Evolutionary conservation across 2,797 vertebrate species (phyloP).

Genomic region (Macropodus opercularis): DNA sequence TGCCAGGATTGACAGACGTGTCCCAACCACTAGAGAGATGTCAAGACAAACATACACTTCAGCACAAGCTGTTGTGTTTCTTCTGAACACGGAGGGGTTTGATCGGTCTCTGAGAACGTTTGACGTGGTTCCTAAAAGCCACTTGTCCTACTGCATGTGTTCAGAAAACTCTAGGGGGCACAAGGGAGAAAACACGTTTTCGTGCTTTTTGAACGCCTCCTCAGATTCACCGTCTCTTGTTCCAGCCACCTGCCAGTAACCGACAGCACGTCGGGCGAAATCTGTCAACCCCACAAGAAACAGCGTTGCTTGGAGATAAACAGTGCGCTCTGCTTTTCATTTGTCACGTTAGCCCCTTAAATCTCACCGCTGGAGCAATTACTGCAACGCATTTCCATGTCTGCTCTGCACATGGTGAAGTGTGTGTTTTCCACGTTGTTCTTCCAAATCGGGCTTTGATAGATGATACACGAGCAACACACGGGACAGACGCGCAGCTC

Average conservation of each 20-base stretch:
- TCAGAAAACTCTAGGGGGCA: not conserved
- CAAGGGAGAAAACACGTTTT: not conserved
- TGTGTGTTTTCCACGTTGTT: slow-evolving; percentile 9
- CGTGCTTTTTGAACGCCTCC: slow-evolving; percentile 2
- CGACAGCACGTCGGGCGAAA: slow-evolving; percentile 14
- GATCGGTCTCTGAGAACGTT: too few species aligned
- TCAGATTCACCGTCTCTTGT: slow-evolving; percentile 10
- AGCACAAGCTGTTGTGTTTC: slow-evolving; percentile 9
- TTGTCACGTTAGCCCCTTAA: slow-evolving; percentile 22
- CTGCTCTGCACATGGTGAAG: not conserved
- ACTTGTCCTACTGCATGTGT: not conserved
- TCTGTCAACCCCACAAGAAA: slow-evolving; percentile 21
- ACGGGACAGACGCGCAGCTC: slow-evolving; percentile 30
- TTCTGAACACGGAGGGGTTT: not conserved
- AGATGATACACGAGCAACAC: slow-evolving; percentile 36
- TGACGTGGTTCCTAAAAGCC: not conserved
- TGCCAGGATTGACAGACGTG: slow-evolving; percentile 8
- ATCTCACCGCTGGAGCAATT: not conserved
- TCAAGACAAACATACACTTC: slow-evolving; percentile 15
- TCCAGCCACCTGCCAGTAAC: slow-evolving; percentile 18
- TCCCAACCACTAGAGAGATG: slow-evolving; percentile 12
- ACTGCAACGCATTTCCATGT: slow-evolving; percentile 18
- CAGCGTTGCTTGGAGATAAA: slow-evolving; percentile 30
- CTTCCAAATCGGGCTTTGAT: slow-evolving; percentile 35
- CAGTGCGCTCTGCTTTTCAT: slow-evolving; percentile 4